Percentiles rank a stretch among this genome's conserved stretches.
phyloP scores from a whole-genome alignment of 1,140 invertebrate species.

The Idris sp. region DNA sequence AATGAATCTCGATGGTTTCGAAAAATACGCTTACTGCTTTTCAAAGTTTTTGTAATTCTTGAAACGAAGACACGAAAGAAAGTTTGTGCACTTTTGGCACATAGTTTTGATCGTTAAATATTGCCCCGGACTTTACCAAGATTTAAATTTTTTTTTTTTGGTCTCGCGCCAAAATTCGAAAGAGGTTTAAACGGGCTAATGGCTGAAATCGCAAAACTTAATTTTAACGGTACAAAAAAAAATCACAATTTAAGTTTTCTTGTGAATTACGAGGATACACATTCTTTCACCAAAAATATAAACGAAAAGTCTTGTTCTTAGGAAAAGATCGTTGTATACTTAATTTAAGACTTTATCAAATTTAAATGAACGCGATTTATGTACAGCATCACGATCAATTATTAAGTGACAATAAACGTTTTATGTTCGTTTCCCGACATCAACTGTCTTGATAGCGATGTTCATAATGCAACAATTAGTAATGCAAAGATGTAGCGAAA shows the following conservation, averaged over 20 bases:
- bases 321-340: too few relatives aligned
- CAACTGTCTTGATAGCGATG: too few relatives aligned
- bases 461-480: constrained; percentile 16
- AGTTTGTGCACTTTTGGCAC: constrained; percentile 40
- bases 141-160: constrained; percentile 55
- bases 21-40: constrained; percentile 28
- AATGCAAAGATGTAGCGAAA: constrained; percentile 8
- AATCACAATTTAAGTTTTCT: neutral
- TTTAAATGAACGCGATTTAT: too few relatives aligned
- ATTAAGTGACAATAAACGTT: too few relatives aligned
- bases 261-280: too few relatives aligned
- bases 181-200: constrained; percentile 16
- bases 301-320: too few relatives aligned
- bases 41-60: constrained; percentile 38
- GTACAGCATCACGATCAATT: too few relatives aligned
- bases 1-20: constrained; percentile 27
- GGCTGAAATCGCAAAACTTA: constrained; percentile 20
- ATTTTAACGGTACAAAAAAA: constrained; percentile 5
- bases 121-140: constrained; percentile 24
- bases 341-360: too few relatives aligned
- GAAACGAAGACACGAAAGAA: constrained; percentile 23
- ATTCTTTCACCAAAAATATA: too few relatives aligned
- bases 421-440: too few relatives aligned
- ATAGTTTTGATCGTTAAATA: constrained; percentile 48
- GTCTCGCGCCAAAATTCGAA: constrained; percentile 25